phyloP scores from a whole-genome alignment of 2,888 invertebrate species.

The Yponomeuta evonymella region DNA sequence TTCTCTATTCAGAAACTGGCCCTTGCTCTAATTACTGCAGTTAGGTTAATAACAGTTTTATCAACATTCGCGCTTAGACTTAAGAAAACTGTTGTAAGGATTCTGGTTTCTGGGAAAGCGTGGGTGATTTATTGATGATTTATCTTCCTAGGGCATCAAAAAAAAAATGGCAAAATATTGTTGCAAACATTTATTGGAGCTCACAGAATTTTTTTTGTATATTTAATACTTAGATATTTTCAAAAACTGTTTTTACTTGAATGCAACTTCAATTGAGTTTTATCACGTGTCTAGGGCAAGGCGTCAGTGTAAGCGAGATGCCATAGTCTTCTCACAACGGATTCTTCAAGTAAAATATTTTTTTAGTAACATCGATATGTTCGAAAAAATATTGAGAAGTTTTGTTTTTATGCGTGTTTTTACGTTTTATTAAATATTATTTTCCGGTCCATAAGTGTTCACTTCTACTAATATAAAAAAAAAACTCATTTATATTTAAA shows the following conservation, averaged over 20 bases:
- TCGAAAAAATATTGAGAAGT: not conserved
- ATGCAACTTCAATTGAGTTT: too few relatives aligned
- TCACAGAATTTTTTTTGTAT: too few relatives aligned
- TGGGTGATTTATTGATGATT: not conserved
- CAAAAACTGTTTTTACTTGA: too few relatives aligned
- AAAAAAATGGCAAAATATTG: too few relatives aligned
- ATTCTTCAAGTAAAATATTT: too few relatives aligned
- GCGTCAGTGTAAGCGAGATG: too few relatives aligned
- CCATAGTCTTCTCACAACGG: too few relatives aligned
- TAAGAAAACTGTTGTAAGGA: not conserved
- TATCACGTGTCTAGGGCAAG: too few relatives aligned
- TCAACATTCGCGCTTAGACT: not conserved
- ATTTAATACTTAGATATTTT: too few relatives aligned
- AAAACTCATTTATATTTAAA: not conserved
- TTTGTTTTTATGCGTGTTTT: not conserved
- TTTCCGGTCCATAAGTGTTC: constrained; percentile 11
- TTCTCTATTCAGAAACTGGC: too few relatives aligned
- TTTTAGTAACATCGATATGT: not conserved
- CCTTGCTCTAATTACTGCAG: not conserved
- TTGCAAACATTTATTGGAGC: too few relatives aligned
- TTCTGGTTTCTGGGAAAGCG: not conserved
- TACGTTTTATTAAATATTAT: not conserved
- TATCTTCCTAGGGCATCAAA: not conserved
- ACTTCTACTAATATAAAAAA: not conserved
- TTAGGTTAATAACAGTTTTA: not conserved